Evolutionary conservation across 2,888 invertebrate genomes (phyloP), one percentile per base, ranked within the genome.

Genomic region (Alloplasta piceator): DNA sequence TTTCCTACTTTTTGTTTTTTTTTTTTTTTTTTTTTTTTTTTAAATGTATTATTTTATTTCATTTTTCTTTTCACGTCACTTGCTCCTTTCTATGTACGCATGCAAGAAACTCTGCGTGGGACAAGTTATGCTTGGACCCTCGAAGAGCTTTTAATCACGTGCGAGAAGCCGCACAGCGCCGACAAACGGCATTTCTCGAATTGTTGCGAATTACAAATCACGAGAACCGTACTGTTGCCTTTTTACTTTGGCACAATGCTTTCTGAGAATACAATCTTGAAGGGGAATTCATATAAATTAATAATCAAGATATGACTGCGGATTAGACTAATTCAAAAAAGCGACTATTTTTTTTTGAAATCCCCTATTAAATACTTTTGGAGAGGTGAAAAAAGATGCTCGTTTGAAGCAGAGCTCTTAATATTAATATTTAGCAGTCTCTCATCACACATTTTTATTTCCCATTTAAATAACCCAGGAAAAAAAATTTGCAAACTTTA

Each of bases 101-200:
- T 16, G 58, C 6, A 36, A n/a, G n/a, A n/a, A n/a, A 48, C 10
- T 6, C 7, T 58, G 73, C 46, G 78, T 68, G 78, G 73, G 78
- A 72, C 60, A 61, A 64, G 26, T 38, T 39, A 55, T 43, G 43
- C 67, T 66, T 60, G 26, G 74, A 60, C 60, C 12, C 50, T 38
- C 36, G 52, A 38, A 48, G 14, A 38, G 36, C 36, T 66, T 55
- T 39, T 5, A 14, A 26, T 26, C 26, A 26, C 26, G 26, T 26
- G 26, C 26, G 26, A 26, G 26, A 26, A 26, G 26, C 12, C 14
- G 26, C 36, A 39, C 9, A 52, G 72, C 66, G 66, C 72, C 72
- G 67, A 64, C 7, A 48, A 61, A 58, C 71, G 63, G 43, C 71
- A 58, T 78, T 71, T 78, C n/a, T 73, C 55, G 10, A 67, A 60